Percentiles rank a stretch among this genome's conserved stretches.
These are phyloP conservation scores for Agapetus fuscipes DNA, from an alignment of 2,888 invertebrate genomes.

Conservation along the genomic window DNA sequence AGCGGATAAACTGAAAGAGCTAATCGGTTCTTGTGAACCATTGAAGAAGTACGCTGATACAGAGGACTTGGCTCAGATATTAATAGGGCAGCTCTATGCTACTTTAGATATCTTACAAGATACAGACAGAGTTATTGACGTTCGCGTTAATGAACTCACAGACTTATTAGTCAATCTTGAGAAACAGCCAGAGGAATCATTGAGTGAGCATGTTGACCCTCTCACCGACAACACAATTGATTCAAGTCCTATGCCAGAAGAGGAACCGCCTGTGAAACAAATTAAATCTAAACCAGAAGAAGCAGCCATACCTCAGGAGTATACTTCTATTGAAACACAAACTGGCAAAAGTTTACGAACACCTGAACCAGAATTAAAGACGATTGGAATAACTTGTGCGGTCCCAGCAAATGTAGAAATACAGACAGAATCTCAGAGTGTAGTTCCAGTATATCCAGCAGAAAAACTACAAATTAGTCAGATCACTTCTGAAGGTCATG, in stretches of 20 bases:
- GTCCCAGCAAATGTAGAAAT: conserved; percentile 50
- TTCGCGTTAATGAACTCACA: conserved; percentile 47
- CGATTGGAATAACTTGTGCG: conserved; percentile 44
- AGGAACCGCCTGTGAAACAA: conserved; percentile 30
- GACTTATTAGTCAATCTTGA: conserved; percentile 35
- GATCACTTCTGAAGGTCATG: conserved; percentile 51
- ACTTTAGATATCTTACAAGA: conserved; percentile 50
- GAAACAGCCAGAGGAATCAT: conserved; percentile 23
- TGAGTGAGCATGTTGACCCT: conserved; percentile 31
- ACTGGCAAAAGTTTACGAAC: conserved; percentile 18
- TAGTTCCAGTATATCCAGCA: conserved; percentile 36
- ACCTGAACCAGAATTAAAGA: conserved; percentile 32
- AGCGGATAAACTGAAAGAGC: conserved; percentile 37
- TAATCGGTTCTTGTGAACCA: conserved; percentile 38
- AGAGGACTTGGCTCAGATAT: conserved; percentile 33
- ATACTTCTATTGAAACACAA: conserved; percentile 20
- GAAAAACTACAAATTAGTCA: conserved; percentile 61
- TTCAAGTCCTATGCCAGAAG: conserved; percentile 63
- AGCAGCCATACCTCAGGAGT: conserved; percentile 18
- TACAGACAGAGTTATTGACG: conserved; percentile 50
- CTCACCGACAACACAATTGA: conserved; percentile 55
- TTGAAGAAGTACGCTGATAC: conserved; percentile 41
- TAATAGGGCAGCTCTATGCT: conserved; percentile 47
- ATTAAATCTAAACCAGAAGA: conserved; percentile 24
- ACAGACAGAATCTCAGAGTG: conserved; percentile 47